These are phyloP conservation scores for Zhengitettix transpicula DNA, from an alignment of 2,888 invertebrate species.

Conservation along the genomic window DNA sequence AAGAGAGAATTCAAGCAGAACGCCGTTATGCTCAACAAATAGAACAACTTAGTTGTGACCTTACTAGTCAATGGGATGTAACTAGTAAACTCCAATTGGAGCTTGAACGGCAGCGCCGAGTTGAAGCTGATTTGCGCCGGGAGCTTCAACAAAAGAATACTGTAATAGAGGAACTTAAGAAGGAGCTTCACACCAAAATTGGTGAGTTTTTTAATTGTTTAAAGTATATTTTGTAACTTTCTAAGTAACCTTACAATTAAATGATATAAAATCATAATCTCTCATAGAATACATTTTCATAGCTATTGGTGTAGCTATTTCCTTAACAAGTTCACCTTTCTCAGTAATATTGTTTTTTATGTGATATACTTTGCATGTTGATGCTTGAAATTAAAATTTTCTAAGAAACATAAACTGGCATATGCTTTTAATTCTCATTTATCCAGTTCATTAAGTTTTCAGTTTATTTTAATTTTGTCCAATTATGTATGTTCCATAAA, in stretches of 20 bases:
- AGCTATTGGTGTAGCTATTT: too few species aligned
- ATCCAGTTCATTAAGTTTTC: too few species aligned
- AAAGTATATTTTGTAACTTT: not conserved
- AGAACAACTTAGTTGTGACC: conserved; percentile 62
- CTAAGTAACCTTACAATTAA: not conserved
- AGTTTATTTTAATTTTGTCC: too few species aligned
- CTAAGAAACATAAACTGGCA: too few species aligned
- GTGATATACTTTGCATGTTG: too few species aligned
- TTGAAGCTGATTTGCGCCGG: conserved; percentile 58
- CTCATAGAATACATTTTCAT: too few species aligned
- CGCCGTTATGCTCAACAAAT: conserved; percentile 43
- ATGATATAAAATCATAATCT: too few species aligned
- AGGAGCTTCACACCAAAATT: conserved; percentile 61
- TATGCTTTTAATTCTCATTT: too few species aligned
- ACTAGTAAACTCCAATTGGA: conserved; percentile 60
- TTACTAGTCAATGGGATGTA: conserved; percentile 65
- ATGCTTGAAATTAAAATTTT: too few species aligned
- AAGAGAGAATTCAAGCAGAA: conserved; percentile 13
- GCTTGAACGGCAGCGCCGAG: conserved; percentile 59
- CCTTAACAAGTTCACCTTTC: too few species aligned
- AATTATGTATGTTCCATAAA: too few species aligned
- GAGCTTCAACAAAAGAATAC: conserved; percentile 58
- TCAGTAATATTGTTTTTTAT: too few species aligned
- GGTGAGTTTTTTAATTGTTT: conserved; percentile 27
- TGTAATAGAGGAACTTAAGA: conserved; percentile 60